Evolutionary conservation across 2,797 vertebrate genomes (phyloP), one percentile per base, ranked within the genome.

Genomic region (Erethizon dorsatum): DNA sequence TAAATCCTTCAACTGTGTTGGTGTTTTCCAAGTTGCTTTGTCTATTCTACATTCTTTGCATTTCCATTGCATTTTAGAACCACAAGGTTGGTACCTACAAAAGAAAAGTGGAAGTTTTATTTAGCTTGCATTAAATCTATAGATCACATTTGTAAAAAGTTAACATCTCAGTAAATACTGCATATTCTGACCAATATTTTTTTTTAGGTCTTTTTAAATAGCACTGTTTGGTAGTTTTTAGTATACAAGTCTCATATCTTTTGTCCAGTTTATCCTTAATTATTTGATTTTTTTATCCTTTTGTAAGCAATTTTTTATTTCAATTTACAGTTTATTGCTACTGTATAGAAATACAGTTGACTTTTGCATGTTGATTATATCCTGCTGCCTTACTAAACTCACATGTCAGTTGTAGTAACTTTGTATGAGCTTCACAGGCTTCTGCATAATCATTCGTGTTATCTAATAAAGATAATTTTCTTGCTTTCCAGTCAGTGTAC

Each of bases 251-350:
- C n/a, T 95, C 31, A 50, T 50, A 31, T 77, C 22, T 77, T 50
- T 50, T 77, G 13, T 47, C 73, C 24, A 28, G 26, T 50, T 77
- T 77, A 77, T 28, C 73, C 61, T 75, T 54, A 75, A 86, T 5
- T 86, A 26, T 90, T 90, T 95, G 45, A 71, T 86, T 83, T 83
- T 94, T 95, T 83, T 87, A 94, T 82, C 17, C 45, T 80, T 24
- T 80, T 67, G 1, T 75, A 91, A 91, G 31, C 82, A 45, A 1
- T 26, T 88, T 84, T 63, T 90, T 28, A 41, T 86, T 90, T 96
- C 28, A 69, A 1, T 73, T 83, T 86, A 50, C 4, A 57, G 10
- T 82, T 87, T 20, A 59, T 92, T 57, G 22, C 31, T 88, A 67
- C 8, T 57, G 59, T 84, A 80, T 45, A 54, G 71, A 94, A 90